Conservation (phyloP, 2,797 vertebrate genomes). For the Mico argentatus region DNA sequence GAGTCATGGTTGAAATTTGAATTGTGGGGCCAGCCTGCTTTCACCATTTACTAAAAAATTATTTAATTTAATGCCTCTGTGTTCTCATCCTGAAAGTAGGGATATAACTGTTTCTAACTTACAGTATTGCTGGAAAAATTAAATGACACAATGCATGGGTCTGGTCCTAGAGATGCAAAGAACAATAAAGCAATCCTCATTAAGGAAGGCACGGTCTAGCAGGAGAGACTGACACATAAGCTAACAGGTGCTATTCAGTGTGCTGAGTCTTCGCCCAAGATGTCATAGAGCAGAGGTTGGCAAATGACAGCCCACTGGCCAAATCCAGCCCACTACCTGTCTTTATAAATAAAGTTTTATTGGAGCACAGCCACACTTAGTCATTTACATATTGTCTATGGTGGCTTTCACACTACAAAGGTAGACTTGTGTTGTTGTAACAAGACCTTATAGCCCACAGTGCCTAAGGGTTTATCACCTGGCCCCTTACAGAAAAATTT, state of each 20-base stretch:
- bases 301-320: not conserved
- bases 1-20: not conserved
- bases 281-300: not conserved
- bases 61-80: not conserved
- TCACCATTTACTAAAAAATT: not conserved
- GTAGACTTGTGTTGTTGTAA: not conserved
- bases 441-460: not conserved
- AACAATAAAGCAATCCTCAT: not conserved
- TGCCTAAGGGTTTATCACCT: not conserved
- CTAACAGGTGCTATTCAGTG: not conserved
- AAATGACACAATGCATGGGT: not conserved
- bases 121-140: not conserved
- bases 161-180: not conserved
- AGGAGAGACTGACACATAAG: not conserved
- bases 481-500: not conserved
- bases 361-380: not conserved
- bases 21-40: not conserved
- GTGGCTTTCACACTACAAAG: not conserved
- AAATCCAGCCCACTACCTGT: not conserved
- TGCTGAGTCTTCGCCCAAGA: not conserved
- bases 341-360: conserved; percentile 37
- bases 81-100: conserved; percentile 12
- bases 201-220: not conserved
- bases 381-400: not conserved
- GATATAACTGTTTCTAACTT: not conserved